Conservation (phyloP, 2,113 vertebrate genomes). For the Synodontis membranacea region DNA sequence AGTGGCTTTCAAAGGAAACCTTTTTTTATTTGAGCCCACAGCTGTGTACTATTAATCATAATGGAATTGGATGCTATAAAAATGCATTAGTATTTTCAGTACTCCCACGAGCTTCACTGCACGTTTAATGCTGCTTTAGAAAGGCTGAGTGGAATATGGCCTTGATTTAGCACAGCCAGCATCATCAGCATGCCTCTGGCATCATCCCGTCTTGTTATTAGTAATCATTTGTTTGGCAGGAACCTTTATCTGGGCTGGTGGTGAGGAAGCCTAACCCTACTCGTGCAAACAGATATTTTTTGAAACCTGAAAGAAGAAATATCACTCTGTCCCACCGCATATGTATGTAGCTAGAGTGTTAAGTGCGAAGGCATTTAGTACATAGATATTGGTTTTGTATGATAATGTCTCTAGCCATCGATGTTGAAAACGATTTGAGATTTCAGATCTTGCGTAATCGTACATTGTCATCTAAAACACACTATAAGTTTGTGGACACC, state of each 20-base stretch:
- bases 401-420: neutral
- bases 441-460: neutral
- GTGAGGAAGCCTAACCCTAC: neutral
- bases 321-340: neutral
- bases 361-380: neutral
- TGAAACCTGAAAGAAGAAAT: neutral
- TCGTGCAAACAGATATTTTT: conserved; percentile 29
- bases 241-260: conserved; percentile 22
- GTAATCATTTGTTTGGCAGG: conserved; percentile 38
- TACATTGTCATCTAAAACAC: neutral
- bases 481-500: neutral
- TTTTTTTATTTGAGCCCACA: conserved; percentile 27
- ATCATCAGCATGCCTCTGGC: conserved; percentile 28
- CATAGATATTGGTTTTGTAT: neutral
- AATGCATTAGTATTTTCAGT: conserved; percentile 43
- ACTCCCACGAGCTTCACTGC: conserved; percentile 32
- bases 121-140: conserved; percentile 38
- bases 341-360: neutral
- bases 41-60: conserved; percentile 46
- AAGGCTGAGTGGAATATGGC: conserved; percentile 47
- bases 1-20: conserved; percentile 54
- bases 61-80: conserved; percentile 38
- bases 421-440: neutral
- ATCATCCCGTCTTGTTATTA: conserved; percentile 39
- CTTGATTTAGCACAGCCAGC: conserved; percentile 25